Percentiles rank a stretch among this genome's conserved stretches.
Conservation (phyloP, 2,113 vertebrate species). For the Tenrec ecaudatus region DNA sequence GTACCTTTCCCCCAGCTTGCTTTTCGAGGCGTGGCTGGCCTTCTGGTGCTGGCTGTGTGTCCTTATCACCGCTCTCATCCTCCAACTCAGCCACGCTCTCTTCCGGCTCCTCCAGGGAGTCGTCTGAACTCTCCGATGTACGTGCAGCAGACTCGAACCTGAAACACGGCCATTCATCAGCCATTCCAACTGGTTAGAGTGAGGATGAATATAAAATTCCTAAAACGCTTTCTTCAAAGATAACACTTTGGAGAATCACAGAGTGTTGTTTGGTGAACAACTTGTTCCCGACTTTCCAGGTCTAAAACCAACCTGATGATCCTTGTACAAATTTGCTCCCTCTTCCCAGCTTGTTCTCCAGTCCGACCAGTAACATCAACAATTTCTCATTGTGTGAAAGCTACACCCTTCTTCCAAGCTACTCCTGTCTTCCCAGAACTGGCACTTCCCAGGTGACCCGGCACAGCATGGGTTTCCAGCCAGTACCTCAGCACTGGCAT, state of each 20-base stretch:
- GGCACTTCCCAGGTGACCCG: not conserved
- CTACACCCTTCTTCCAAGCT: not conserved
- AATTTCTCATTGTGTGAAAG: not conserved
- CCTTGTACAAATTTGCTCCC: not conserved
- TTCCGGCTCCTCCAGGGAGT: slow-evolving; percentile 59
- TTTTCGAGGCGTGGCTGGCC: slow-evolving; percentile 72
- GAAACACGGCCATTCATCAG: slow-evolving; percentile 25
- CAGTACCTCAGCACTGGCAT: not conserved
- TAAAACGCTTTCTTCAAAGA: not conserved
- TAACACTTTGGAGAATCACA: not conserved
- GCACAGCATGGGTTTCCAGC: not conserved
- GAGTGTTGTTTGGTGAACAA: not conserved
- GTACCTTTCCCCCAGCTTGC: slow-evolving; percentile 82
- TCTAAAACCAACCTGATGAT: slow-evolving; percentile 42
- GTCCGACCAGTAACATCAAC: not conserved
- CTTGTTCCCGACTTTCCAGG: not conserved
- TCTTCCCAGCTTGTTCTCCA: not conserved
- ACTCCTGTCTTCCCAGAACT: not conserved
- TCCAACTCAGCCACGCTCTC: slow-evolving; percentile 59
- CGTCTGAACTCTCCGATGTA: slow-evolving; percentile 79
- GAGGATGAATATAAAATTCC: slow-evolving; percentile 51
- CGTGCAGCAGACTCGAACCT: slow-evolving; percentile 74
- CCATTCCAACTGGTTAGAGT: not conserved
- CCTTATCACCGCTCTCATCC: slow-evolving; percentile 66
- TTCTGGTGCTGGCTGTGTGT: slow-evolving; percentile 52